Base-by-base conservation (phyloP, 64 coral and sea anemone species). In the Exaiptasia diaphana region DNA sequence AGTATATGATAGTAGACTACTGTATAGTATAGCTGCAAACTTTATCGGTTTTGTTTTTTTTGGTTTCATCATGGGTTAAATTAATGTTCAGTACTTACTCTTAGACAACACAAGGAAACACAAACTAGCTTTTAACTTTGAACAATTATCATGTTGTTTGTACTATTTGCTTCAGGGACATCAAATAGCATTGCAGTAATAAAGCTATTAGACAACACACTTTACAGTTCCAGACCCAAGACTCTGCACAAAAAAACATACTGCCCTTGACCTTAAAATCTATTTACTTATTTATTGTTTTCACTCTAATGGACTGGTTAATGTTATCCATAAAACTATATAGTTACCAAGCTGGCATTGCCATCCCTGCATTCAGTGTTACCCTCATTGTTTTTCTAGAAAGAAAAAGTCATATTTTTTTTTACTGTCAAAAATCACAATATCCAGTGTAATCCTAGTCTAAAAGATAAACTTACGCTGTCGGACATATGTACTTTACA, bases 341-440 rank as follows among this genome's bases (percentile, higher is more conserved):
- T 2, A 64, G 80, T 71, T 91, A 97, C 93, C 93, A 97, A 44
- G 93, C 81, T 3, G 93, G 93, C 93, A 97, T 97, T 61, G 17
- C 60, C 10, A 83, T 82, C 36, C 93, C 93, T 3, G 41, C 71
- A 97, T 97, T 97, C 28, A 97, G 39, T 64, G 93, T 87, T 15
- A 97, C 93, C 64, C 73, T 75, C 18, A 38, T 71, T 8, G 30
- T 22, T 26, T 42, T 42, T 41, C 88, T 90, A 12, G 70, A 67
- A 14, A 75, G n/a, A 29, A n/a, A 52, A 52, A 28, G 4, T 33
- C 9, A 15, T 69, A 17, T 13, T 13, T 34, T 38, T 69, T 0
- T 33, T 5, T 33, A 33, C 20, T 38, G 13, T 15, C 28, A 33
- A 20, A 69, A 69, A 13, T 40, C 31, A 69, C 0, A 7, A 38